These are phyloP conservation scores for Drosophila sproati DNA, from an alignment of 1,140 invertebrate species.

Conservation along the genomic window DNA sequence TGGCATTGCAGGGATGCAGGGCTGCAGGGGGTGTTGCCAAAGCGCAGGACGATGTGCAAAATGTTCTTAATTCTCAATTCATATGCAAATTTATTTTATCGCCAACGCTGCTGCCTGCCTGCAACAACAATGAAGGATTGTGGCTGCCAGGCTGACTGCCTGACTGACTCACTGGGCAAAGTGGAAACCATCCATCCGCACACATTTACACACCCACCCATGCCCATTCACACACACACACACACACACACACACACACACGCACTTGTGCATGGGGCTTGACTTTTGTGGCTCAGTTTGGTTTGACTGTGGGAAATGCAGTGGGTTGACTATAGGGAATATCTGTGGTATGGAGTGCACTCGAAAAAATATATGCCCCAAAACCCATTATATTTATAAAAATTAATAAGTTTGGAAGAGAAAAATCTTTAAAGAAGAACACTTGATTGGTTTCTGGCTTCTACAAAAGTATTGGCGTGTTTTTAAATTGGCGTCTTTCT, in stretches of 20 bases:
- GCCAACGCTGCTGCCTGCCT: constrained; percentile 59
- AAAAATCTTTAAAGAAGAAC: no score
- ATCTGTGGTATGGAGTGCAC: not conserved
- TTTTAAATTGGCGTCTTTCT: no score
- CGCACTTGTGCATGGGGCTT: constrained; percentile 32
- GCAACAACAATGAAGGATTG: constrained; percentile 76
- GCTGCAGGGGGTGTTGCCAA: not conserved
- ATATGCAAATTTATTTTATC: constrained; percentile 84
- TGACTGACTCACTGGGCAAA: constrained; percentile 48
- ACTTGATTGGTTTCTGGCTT: no score
- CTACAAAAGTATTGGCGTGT: no score
- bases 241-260: not conserved
- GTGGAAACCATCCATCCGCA: constrained; percentile 44
- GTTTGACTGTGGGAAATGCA: constrained; percentile 21
- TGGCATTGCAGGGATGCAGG: constrained; percentile 26
- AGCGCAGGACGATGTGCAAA: constrained; percentile 73
- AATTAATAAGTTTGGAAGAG: no score
- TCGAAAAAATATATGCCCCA: not conserved
- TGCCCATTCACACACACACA: not conserved
- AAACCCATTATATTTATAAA: no score
- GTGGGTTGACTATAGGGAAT: not conserved
- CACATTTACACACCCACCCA: constrained; percentile 10
- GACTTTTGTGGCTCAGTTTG: constrained; percentile 51
- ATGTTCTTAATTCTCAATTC: constrained; percentile 83
- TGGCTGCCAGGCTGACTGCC: constrained; percentile 47